Evolutionary conservation across 1,140 invertebrate genomes (phyloP).

Genomic region (Aricia agestis): DNA sequence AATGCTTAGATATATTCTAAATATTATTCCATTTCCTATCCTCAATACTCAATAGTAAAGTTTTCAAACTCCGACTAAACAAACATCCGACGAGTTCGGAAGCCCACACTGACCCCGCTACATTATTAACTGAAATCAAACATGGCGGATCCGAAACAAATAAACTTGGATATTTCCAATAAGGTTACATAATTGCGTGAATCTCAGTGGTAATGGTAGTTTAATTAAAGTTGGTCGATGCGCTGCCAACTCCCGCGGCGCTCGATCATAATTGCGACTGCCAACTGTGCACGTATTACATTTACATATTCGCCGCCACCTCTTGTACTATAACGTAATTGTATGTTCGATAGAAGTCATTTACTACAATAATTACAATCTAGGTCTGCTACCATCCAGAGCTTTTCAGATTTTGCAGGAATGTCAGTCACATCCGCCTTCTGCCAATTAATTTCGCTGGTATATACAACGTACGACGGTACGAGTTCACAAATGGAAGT

Average conservation of each 20-base stretch:
- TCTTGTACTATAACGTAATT: neutral
- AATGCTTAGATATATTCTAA: neutral
- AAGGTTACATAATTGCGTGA: neutral
- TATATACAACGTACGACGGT: too few species aligned
- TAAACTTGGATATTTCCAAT: neutral
- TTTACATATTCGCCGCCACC: neutral
- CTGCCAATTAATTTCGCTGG: too few species aligned
- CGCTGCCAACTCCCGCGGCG: slow-evolving; percentile 35
- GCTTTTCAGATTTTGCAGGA: too few species aligned
- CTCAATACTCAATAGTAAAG: neutral
- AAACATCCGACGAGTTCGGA: neutral
- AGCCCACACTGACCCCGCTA: neutral
- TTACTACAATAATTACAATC: neutral
- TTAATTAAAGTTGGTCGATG: slow-evolving; percentile 57
- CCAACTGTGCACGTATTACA: neutral
- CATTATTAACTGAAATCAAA: slow-evolving; percentile 3
- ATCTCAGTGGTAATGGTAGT: slow-evolving; percentile 40
- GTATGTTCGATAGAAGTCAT: neutral
- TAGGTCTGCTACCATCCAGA: too few species aligned
- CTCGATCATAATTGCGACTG: slow-evolving; percentile 25
- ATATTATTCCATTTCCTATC: neutral
- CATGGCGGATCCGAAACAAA: neutral
- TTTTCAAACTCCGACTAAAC: neutral
- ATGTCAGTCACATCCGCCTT: too few species aligned
- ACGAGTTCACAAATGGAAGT: too few species aligned